Base-by-base conservation (phyloP, 2,797 vertebrate genomes). In the Vipera latastei region DNA sequence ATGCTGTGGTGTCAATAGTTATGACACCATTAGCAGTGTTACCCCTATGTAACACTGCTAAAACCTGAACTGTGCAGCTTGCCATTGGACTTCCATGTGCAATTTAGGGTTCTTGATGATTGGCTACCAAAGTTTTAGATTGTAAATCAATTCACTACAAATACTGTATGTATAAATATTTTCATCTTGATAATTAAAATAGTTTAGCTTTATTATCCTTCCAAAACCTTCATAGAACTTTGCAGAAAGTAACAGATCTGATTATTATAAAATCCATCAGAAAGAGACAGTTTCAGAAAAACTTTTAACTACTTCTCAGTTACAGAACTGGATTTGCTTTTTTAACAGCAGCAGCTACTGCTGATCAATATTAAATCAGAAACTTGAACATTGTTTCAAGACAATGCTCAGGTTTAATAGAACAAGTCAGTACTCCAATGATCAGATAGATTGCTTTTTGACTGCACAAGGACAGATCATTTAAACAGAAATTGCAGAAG, bases 221-320 rank as follows among this genome's bases (percentile, higher is more conserved):
- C 16, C 18, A 61, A 57, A 89, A 13, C 44, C 22, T 57, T 61
- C 32, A 91, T 18, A 53, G 4, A 22, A n/a, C 20, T 9, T 26
- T 0, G 0, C 0, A 0, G 83, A 32, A 61, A 4, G 0, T 0
- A 18, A n/a, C 14, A 63, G 44, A 6, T 2, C 28, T 28, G 26
- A 69, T 32, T 57, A 61, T 32, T 59, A 38, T 60, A 69, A 56
- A 55, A 38, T 25, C 57, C 55, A 32, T 25, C 22, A 85, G 59
- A 28, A 83, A 91, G 26, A 53, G 28, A 86, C 28, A 85, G 51
- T 89, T n/a, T 13, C 20, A 53, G 28, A 48, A 61, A 44, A 92
- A 32, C 44, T 38, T 91, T 63, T 86, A 53, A 92, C 20, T 22
- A 61, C 53, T 87, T 44, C 32, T 78, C 56, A 57, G 22, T 57